A percentile compares a stretch with the other conserved stretches of the same genome.
These are phyloP conservation scores for Seira ritae DNA, from an alignment of 2,888 invertebrate species.

Conservation along the genomic window DNA sequence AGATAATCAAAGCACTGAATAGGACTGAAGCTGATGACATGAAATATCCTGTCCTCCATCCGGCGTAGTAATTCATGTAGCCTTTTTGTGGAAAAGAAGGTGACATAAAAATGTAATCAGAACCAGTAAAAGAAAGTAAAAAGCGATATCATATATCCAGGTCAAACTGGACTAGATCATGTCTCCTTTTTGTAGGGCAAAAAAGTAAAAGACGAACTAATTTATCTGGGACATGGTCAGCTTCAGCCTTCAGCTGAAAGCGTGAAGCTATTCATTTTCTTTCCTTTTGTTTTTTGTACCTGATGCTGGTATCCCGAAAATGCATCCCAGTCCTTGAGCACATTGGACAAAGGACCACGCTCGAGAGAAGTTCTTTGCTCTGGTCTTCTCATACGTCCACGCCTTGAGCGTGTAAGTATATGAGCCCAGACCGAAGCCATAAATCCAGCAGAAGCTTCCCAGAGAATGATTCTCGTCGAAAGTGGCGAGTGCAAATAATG, in stretches of 20 bases:
- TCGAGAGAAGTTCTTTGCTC: slow-evolving; percentile 89
- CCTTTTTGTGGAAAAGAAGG: slow-evolving; percentile 36
- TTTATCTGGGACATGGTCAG: no score
- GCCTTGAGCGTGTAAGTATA: slow-evolving; percentile 92
- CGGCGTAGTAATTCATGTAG: slow-evolving; percentile 56
- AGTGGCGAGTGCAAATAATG: slow-evolving; percentile 66
- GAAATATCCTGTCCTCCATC: slow-evolving; percentile 60
- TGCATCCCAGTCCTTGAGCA: slow-evolving; percentile 89
- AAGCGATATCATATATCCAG: slow-evolving; percentile 4
- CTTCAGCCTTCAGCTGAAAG: no score
- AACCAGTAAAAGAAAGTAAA: slow-evolving; percentile 22
- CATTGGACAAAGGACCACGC: slow-evolving; percentile 93
- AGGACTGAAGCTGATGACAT: slow-evolving; percentile 61
- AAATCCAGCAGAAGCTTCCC: slow-evolving; percentile 77
- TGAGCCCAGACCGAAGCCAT: slow-evolving; percentile 89
- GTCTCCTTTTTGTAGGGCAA: no score
- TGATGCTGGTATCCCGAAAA: slow-evolving; percentile 88
- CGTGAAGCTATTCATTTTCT: no score
- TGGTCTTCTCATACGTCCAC: slow-evolving; percentile 88
- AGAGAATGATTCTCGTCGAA: slow-evolving; percentile 82
- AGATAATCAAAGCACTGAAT: slow-evolving; percentile 53
- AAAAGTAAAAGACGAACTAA: no score
- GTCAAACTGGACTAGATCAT: no score
- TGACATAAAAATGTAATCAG: slow-evolving; percentile 42
- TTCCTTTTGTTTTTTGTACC: no score